These are phyloP conservation scores for Smithornis capensis DNA, from an alignment of 2,113 vertebrate genomes.

Conservation along the genomic window DNA sequence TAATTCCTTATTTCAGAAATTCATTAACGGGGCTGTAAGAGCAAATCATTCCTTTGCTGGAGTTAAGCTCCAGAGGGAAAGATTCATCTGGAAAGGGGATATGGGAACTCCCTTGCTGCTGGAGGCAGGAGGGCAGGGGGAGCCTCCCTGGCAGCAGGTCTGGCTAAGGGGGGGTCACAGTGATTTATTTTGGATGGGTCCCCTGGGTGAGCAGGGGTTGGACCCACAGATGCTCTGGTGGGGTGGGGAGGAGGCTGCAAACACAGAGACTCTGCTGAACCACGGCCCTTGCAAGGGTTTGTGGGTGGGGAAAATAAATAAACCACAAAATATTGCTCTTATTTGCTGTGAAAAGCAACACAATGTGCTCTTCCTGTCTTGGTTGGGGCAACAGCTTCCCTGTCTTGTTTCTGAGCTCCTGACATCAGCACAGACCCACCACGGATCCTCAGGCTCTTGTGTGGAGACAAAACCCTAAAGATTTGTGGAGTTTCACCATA, in stretches of 20 bases:
- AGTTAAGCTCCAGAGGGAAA: neutral
- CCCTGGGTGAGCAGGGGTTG: neutral
- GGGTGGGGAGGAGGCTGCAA: neutral
- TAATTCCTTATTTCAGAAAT: slow-evolving; percentile 70
- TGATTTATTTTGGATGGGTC: neutral
- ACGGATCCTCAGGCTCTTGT: fast-evolving
- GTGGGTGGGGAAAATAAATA: neutral
- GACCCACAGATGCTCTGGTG: neutral
- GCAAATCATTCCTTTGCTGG: slow-evolving; percentile 59
- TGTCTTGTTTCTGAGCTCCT: neutral
- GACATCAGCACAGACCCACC: neutral
- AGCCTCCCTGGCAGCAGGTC: neutral
- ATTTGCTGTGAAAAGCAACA: fast-evolving
- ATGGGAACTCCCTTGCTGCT: neutral
- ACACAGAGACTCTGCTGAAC: neutral
- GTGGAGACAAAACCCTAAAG: neutral
- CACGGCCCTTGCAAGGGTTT: fast-evolving
- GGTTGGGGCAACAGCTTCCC: neutral
- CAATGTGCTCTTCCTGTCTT: fast-evolving
- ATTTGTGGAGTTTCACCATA: neutral
- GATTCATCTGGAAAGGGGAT: slow-evolving; percentile 34
- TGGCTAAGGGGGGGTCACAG: fast-evolving
- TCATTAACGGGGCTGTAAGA: slow-evolving; percentile 56
- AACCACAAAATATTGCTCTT: fast-evolving
- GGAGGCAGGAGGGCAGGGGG: neutral